Conservation (phyloP, 2,113 vertebrate species). For the Promerops cafer region DNA sequence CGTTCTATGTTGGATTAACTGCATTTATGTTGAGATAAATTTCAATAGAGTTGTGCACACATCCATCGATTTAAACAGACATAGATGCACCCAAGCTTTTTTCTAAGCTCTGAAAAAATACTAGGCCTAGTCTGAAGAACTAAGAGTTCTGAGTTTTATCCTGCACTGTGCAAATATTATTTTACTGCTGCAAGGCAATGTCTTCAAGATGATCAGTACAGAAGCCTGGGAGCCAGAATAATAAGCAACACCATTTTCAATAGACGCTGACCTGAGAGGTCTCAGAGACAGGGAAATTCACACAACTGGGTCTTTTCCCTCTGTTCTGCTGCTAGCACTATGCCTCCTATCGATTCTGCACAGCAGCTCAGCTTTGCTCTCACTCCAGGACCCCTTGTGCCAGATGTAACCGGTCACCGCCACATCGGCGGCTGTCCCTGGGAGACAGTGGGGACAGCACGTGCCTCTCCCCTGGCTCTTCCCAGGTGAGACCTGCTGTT, state of each 20-base stretch:
- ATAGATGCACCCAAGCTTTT: background rate
- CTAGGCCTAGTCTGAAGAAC: background rate
- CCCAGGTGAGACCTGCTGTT: background rate
- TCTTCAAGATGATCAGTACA: background rate
- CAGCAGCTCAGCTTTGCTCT: background rate
- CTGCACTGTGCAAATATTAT: background rate
- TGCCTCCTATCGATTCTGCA: background rate
- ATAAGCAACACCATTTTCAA: background rate
- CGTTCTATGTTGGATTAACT: background rate
- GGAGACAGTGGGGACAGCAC: background rate
- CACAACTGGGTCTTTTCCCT: background rate
- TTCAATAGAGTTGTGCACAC: background rate
- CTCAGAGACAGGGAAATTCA: background rate
- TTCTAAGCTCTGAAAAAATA: background rate
- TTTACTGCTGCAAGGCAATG: background rate
- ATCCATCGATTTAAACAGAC: slow-evolving; percentile 3
- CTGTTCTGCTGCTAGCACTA: background rate
- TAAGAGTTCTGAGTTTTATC: background rate
- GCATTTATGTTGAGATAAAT: background rate
- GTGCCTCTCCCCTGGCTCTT: background rate
- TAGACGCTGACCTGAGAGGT: background rate
- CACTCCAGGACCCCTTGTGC: background rate
- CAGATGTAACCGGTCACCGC: accelerated
- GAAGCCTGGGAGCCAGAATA: background rate
- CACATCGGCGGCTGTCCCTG: background rate